Evolutionary conservation across 1,140 invertebrate genomes (phyloP), one percentile per base, ranked within the genome.

Genomic region (Drepana arcuata): DNA sequence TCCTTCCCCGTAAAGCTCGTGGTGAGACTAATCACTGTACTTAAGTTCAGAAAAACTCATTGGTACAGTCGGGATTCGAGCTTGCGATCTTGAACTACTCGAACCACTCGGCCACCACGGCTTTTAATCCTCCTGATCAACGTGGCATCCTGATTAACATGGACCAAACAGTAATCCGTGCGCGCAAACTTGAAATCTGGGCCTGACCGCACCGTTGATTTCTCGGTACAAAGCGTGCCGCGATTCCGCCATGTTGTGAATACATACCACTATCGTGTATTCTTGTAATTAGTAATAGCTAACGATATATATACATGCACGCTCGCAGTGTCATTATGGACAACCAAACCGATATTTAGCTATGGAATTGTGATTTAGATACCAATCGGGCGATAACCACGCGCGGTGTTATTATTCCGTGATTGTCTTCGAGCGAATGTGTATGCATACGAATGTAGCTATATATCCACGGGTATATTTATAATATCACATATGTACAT

Each of bases 211-310:
- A n/a, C n/a, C n/a, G n/a, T n/a, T n/a, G n/a, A n/a, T n/a, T n/a
- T n/a, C n/a, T n/a, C n/a, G n/a, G n/a, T 57, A 57, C 50, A 43
- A 51, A 45, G 42, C 38, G 24, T 16, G 27, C 62, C 49, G 51
- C 52, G 34, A 51, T 46, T 44, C 36, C 29, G 43, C 56, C 46
- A 54, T 54, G 43, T 54, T 43, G 40, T 50, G 41, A 42, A 50
- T 44, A n/a, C n/a, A 52, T 50, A 44, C 24, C 36, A 41, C 53
- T 59, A 54, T 65, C 59, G 60, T 71, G 67, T 48, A 49, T 54
- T 39, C 40, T 37, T 46, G 62, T 65, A 70, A 72, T 74, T 72
- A 75, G 68, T 64, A 55, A 63, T 52, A 56, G 30, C 41, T 33
- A 38, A 28, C 48, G 55, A 63, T 57, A 68, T 10, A 59, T 41